A percentile compares a stretch with the other conserved stretches of the same genome.
These are phyloP conservation scores for Leptopilina syphax DNA, from an alignment of 2,888 invertebrate genomes.

Conservation along the genomic window DNA sequence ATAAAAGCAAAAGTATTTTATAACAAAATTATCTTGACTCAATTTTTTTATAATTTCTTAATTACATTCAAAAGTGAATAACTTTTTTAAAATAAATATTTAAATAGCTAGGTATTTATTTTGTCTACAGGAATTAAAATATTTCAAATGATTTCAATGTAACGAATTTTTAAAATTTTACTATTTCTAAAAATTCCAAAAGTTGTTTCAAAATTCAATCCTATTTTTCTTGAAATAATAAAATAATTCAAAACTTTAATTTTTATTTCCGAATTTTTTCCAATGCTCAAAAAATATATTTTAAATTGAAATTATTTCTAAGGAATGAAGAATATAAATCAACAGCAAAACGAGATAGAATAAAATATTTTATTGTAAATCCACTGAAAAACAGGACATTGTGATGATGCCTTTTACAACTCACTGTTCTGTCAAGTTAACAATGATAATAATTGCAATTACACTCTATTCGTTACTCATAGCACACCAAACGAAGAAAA, in stretches of 20 bases:
- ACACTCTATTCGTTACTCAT: conserved; percentile 60
- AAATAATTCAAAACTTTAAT: too few species aligned
- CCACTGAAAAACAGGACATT: conserved; percentile 76
- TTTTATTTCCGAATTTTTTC: too few species aligned
- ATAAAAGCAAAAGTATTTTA: conserved; percentile 8
- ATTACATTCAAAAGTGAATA: too few species aligned
- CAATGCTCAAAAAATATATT: too few species aligned
- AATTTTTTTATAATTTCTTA: neutral
- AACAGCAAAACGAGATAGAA: conserved; percentile 65
- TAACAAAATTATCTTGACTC: neutral
- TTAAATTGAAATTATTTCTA: neutral
- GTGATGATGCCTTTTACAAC: conserved; percentile 71
- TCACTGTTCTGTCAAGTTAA: conserved; percentile 73
- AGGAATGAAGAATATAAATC: neutral
- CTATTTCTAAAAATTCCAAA: too few species aligned
- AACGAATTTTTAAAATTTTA: too few species aligned
- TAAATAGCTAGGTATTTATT: too few species aligned
- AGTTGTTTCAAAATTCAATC: too few species aligned
- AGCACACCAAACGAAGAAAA: conserved; percentile 52
- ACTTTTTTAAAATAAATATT: too few species aligned
- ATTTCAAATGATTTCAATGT: too few species aligned
- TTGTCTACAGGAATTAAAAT: too few species aligned
- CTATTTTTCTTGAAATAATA: too few species aligned
- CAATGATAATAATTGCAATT: conserved; percentile 71
- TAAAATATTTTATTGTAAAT: conserved; percentile 76